Base-by-base conservation (phyloP, 1,140 invertebrate species). In the Scaptomyza montana region DNA sequence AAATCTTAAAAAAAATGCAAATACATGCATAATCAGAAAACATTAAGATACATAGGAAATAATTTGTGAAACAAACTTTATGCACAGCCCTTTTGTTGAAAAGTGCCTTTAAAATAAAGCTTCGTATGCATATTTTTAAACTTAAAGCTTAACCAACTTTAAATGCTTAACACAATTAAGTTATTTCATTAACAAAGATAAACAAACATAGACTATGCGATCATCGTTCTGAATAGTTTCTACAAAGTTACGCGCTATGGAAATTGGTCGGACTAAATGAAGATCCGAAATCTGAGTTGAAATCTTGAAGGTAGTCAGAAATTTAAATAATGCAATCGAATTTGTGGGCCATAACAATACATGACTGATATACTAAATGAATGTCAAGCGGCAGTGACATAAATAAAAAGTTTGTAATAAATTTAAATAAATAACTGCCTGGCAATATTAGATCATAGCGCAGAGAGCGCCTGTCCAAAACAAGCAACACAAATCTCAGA, bases 401-500 rank as follows among this genome's bases (percentile, higher is more conserved):
- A 76, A 77, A 84, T 84, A 89, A 84, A 89, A 86, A 89, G 84
- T 89, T 80, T 65, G 74, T 78, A 89, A 89, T 89, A 89, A 89
- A 89, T 89, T 89, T 89, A 89, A 87, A 87, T 89, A 87, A 87
- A 89, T 89, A 89, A 85, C 73, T 87, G 84, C 73, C 77, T 78
- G 73, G 67, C 85, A 76, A 77, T 80, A 89, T 89, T 89, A 89
- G 85, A 89, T 89, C 84, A 89, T 84, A 68, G 12, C 12, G 39
- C 60, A 53, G 51, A 45, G 33, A 47, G n/a, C 7, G 33, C 33
- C 55, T 9, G 43, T 12, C 19, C 13, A 41, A 30, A 30, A 10
- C 21, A 62, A 30, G 59, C 30, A 33, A 33, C 30, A 50, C 80
- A 85, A 85, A 82, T 84, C 80, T 87, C 78, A 45, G 41, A 60